Base-by-base conservation (phyloP, 2,113 vertebrate species). In the Gadus chalcogrammus region DNA sequence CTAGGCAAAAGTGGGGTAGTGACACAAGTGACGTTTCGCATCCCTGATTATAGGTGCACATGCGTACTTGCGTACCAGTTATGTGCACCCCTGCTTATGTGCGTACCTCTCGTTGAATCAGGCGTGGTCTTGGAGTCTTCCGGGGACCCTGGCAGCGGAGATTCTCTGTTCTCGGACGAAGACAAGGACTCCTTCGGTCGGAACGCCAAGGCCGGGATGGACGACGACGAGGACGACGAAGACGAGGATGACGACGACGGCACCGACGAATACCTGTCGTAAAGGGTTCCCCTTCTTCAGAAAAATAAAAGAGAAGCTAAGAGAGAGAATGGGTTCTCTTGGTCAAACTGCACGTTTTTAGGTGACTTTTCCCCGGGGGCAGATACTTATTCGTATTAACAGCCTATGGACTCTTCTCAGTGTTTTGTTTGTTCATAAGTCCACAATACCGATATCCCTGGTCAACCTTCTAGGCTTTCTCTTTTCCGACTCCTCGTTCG, bases 91-190 rank as follows among this genome's bases (percentile, higher is more conserved):
- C 24, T 24, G 11, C 42, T 48, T 48, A 2, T 48, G 9, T 48
- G 31, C 31, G 6, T 35, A 35, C 12, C 2, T 48, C 16, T 20
- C 7, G 4, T 18, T 27, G 12, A 22, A 3, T 71, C 73, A 95
- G 94, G 92, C 17, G 75, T 91, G 0, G 93, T 94, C 76, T 67
- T 94, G 84, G 96, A 99, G 82, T 93, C 93, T 48, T 99, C 96
- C 0, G 96, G 96, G 79, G 96, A 98, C 89, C 93, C 94, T 71
- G 94, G 95, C 64, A 98, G 96, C 71, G 96, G 96, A 0, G 95
- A 97, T 88, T 93, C 94, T 5, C 90, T 93, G 63, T 93, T 95
- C 89, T 86, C 88, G 1, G 95, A 95, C 69, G 92, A 94, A 65
- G 94, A 94, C 61, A 86, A 88, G 63, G 89, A 89, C 11, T 81